These are phyloP conservation scores for Agapornis roseicollis DNA, from an alignment of 2,113 vertebrate species.

Conservation along the genomic window DNA sequence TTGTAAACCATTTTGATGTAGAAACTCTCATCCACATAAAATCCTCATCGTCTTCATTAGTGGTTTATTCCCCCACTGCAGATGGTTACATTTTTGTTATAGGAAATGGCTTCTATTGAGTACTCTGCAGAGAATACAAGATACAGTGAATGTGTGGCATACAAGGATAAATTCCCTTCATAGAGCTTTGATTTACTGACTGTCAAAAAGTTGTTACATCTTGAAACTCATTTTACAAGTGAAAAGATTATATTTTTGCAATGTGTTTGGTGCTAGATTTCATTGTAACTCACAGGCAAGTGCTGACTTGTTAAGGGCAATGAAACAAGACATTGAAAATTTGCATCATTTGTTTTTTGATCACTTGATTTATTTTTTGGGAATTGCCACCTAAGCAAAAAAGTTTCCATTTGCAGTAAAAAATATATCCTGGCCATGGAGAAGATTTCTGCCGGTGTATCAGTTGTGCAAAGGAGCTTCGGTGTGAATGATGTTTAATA, in stretches of 20 bases:
- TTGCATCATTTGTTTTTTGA: not conserved
- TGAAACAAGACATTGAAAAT: not conserved
- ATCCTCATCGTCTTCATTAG: not conserved
- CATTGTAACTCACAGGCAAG: not conserved
- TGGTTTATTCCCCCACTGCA: not conserved
- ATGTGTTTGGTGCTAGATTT: not conserved
- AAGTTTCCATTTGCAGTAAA: not conserved
- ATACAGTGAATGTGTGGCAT: not conserved
- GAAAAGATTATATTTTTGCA: not conserved
- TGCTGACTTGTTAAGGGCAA: not conserved
- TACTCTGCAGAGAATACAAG: not conserved
- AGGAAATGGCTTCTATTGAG: not conserved
- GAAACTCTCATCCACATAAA: not conserved
- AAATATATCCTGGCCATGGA: fast-evolving
- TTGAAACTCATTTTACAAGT: not conserved
- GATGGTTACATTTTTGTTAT: not conserved
- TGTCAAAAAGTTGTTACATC: not conserved
- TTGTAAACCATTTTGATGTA: not conserved
- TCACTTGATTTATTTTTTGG: not conserved
- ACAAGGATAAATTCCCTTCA: not conserved
- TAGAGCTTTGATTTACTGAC: not conserved
- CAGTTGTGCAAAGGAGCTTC: not conserved
- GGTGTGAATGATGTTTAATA: not conserved
- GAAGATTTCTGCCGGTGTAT: not conserved
- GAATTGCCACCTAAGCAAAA: not conserved